Base-by-base conservation (phyloP, 2,888 invertebrate genomes). In the Phortica magna region DNA sequence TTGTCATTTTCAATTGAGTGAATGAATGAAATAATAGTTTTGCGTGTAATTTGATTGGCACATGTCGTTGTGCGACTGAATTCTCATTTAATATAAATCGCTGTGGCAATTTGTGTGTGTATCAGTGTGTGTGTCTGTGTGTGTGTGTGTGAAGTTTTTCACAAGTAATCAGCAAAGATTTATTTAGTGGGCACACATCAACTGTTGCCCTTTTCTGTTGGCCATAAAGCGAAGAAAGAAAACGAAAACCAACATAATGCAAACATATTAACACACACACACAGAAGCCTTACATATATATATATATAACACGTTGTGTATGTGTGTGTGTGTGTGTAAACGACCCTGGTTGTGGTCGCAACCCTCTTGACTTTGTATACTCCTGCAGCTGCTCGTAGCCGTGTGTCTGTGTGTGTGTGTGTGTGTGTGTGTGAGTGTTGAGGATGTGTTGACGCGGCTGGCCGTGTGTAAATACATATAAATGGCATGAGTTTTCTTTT, bases 101-200 rank as follows among this genome's bases (percentile, higher is more conserved):
- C 31, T 31, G 31, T 31, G 31, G 3, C 31, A 31, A 4, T 31
- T 31, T 31, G 31, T 31, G 31, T 31, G 31, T 31, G 31, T 31
- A 4, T 31, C 5, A 5, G 53, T 53, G 53, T 53, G 53, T 12
- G 31, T 61, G 55, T 55, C n/a, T n/a, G 31, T 31, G 53, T 53
- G 53, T 53, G 53, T 53, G 53, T 12, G 31, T 61, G 55, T 55
- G 55, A 12, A 7, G 19, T 39, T 59, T 17, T 19, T 64, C 39
- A 31, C 55, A 71, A 53, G 31, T 71, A 71, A 55, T 53, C 70
- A 14, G 55, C 14, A 80, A 82, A 84, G 88, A 88, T 88, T 88
- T 87, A 88, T 86, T 87, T 88, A 82, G 88, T 83, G 81, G 85
- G 76, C 79, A 82, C 89, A 83, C 88, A 85, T 84, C 85, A 87